These are phyloP conservation scores for Patella caerulea DNA, from an alignment of 2,888 invertebrate species.

Conservation along the genomic window DNA sequence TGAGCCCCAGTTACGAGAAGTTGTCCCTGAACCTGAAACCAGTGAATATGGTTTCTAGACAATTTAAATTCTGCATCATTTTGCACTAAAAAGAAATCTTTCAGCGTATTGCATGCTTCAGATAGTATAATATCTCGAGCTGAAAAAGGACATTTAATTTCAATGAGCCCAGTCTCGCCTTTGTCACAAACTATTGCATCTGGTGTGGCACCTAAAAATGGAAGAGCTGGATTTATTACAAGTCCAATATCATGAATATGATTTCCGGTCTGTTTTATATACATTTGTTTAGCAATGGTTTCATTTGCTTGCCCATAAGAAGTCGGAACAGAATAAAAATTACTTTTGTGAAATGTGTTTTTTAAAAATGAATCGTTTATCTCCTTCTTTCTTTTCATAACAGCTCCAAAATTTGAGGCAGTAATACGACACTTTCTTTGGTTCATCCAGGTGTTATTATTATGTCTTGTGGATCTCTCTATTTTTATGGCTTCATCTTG, in stretches of 20 bases:
- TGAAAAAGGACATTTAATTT: no score
- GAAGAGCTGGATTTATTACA: no score
- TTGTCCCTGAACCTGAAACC: no score
- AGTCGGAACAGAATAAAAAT: neutral
- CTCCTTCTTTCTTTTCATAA: neutral
- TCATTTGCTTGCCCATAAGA: neutral
- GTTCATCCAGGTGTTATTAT: neutral
- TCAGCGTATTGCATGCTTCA: no score
- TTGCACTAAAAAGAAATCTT: no score
- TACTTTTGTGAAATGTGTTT: neutral
- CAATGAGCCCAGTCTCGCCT: no score
- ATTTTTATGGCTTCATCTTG: neutral
- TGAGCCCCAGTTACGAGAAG: no score
- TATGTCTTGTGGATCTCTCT: neutral
- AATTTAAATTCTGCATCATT: no score
- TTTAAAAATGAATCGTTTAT: neutral
- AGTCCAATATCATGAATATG: neutral
- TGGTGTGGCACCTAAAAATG: no score
- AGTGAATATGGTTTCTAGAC: no score
- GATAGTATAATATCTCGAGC: no score
- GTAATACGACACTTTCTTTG: neutral
- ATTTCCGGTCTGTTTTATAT: neutral
- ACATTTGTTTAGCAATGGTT: neutral
- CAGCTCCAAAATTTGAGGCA: neutral
- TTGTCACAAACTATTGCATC: no score